These are phyloP conservation scores for Propithecus deckenii DNA, from an alignment of 2,797 vertebrate species.

Conservation along the genomic window DNA sequence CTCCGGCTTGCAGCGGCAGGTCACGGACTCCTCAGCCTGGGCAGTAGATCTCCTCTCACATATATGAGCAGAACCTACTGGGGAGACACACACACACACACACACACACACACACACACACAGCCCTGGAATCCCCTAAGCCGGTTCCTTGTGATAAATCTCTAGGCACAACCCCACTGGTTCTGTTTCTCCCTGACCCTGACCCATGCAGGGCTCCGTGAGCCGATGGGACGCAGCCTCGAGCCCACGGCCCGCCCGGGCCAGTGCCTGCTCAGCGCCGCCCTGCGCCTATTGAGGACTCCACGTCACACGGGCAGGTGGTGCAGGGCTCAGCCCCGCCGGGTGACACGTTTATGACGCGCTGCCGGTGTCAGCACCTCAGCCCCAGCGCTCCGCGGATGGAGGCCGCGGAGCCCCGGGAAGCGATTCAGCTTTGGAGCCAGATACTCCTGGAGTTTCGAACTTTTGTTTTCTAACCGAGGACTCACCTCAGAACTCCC, in stretches of 20 bases:
- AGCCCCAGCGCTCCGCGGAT: not conserved
- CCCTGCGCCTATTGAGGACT: not conserved
- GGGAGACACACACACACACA: not conserved
- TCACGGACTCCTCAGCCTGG: not conserved
- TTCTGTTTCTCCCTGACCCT: not conserved
- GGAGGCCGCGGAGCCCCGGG: not conserved
- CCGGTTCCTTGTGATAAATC: no score
- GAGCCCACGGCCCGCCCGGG: not conserved
- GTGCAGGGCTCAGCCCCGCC: accelerated
- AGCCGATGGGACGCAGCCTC: not conserved
- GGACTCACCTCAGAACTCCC: not conserved
- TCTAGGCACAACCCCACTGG: not conserved
- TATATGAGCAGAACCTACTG: not conserved
- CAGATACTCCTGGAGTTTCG: no score
- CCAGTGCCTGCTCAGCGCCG: not conserved
- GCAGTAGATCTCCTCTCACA: not conserved
- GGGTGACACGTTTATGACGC: no score
- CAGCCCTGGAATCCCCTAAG: not conserved
- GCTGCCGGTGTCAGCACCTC: accelerated
- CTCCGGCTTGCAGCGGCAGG: not conserved
- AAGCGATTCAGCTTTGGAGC: no score
- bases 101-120: not conserved
- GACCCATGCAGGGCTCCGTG: not conserved
- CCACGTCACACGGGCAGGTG: accelerated
- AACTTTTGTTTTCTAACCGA: not conserved